Evolutionary conservation across 92 coral and sea anemone genomes (phyloP).

Genomic region (Epizoanthus scotinus): DNA sequence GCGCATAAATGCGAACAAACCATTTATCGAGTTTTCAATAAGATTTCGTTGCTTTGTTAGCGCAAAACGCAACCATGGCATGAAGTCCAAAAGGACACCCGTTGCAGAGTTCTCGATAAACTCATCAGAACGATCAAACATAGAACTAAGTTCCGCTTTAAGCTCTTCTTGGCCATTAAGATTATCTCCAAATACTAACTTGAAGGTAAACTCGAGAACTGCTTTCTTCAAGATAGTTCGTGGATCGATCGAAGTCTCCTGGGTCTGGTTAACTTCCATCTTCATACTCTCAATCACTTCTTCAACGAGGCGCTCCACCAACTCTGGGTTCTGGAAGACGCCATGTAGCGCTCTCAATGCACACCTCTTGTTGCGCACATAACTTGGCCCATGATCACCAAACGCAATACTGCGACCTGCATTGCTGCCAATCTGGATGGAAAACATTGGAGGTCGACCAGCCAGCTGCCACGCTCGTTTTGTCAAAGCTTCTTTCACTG

Average conservation of each 20-base stretch:
- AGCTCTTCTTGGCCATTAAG: slow-evolving; percentile 23
- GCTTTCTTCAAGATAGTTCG: slow-evolving; percentile 27
- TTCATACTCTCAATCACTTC: slow-evolving; percentile 14
- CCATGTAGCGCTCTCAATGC: slow-evolving; percentile 63
- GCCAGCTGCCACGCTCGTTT: slow-evolving; percentile 48
- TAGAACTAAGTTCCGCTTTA: slow-evolving; percentile 30
- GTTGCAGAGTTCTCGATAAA: slow-evolving; percentile 56
- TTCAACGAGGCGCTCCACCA: slow-evolving; percentile 38
- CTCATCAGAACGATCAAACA: slow-evolving; percentile 47
- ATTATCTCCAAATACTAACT: slow-evolving; percentile 54
- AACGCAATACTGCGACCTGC: slow-evolving; percentile 59
- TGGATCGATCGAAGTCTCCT: slow-evolving; percentile 44
- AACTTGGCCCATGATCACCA: slow-evolving; percentile 51
- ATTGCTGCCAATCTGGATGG: slow-evolving; percentile 36
- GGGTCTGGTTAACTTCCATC: slow-evolving; percentile 10
- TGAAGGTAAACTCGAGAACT: slow-evolving; percentile 51
- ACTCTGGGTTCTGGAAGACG: slow-evolving; percentile 45
- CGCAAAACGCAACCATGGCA: slow-evolving; percentile 62
- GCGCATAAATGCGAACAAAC: slow-evolving; percentile 53
- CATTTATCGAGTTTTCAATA: slow-evolving; percentile 43
- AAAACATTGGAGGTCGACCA: slow-evolving; percentile 58
- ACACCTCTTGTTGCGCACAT: slow-evolving; percentile 45
- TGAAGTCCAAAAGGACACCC: slow-evolving; percentile 45
- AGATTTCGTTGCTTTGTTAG: slow-evolving; percentile 36
- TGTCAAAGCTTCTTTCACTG: slow-evolving; percentile 60